Evolutionary conservation across 2,113 vertebrate species (phyloP), one percentile per base, ranked within the genome.

Genomic region (Capreolus pygargus): DNA sequence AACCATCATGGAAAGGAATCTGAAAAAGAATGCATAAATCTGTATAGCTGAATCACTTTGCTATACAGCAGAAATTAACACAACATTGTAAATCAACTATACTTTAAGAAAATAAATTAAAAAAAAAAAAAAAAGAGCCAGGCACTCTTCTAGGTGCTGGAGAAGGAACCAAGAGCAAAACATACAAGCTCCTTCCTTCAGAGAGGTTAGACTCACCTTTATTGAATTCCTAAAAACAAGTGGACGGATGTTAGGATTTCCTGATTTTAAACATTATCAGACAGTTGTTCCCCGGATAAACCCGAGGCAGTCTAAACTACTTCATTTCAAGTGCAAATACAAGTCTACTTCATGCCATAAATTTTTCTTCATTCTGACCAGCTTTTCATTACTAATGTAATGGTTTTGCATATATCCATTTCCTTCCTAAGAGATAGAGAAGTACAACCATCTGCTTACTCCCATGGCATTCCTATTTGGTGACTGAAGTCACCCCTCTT

Each of bases 161-260:
- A 91, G 47, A 52, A 70, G 61, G 19, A 83, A 11, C 21, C 21
- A 6, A 47, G 79, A 90, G 9, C 84, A 67, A 61, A 87, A 76
- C 11, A 36, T 0, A 0, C 8, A 54, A 14, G 23, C 21, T 61
- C 36, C 28, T 94, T 39, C 33, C 17, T 33, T 86, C 27, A 25
- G 11, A 11, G 61, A 86, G 61, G 19, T 76, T 36, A 64, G 43
- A n/a, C 33, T 79, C 60, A 36, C 11, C 3, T 87, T 76, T 67
- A 67, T 33, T 91, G 60, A 91, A 86, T 89, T 95, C 74, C 84
- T 97, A 17, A 90, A 96, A 91, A 28, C 3, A 39, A 23, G 47
- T 70, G 3, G 47, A 87, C 47, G 1, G 43, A 81, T 82, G 7
- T 85, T 90, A 67, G 47, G 27, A 74, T 94, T 89, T 64, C 28